These are phyloP conservation scores for Masticophis lateralis DNA, from an alignment of 2,797 vertebrate genomes.

Conservation along the genomic window DNA sequence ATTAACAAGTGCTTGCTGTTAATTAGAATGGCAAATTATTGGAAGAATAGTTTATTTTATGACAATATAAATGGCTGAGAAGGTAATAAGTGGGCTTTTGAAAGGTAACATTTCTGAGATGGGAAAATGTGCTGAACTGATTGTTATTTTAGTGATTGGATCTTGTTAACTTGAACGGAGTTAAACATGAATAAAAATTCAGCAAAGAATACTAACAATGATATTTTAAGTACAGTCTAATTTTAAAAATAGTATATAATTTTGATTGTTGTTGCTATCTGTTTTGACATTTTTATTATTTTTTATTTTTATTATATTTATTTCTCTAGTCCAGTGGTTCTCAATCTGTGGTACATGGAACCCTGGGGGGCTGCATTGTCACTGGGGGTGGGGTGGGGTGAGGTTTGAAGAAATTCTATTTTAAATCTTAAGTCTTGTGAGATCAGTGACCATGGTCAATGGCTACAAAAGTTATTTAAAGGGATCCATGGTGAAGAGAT, in stretches of 20 bases:
- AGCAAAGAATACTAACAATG: background rate
- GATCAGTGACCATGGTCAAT: too few species aligned
- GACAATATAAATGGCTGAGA: background rate
- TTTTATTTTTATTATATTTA: background rate
- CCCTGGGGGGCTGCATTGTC: background rate
- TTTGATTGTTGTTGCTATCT: background rate
- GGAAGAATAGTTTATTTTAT: background rate
- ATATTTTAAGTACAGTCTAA: background rate
- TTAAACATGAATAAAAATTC: background rate
- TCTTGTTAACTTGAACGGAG: background rate
- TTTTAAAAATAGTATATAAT: background rate
- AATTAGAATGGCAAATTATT: background rate
- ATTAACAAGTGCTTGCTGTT: background rate
- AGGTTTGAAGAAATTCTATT: background rate
- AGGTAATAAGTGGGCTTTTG: background rate
- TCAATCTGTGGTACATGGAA: background rate
- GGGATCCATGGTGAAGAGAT: background rate
- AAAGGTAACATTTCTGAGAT: background rate
- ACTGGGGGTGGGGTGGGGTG: accelerated
- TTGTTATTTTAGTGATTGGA: too few species aligned
- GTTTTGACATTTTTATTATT: background rate
- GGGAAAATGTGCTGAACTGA: background rate
- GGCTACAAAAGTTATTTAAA: background rate
- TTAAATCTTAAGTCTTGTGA: background rate
- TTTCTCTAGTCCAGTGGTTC: background rate